Percentiles rank a stretch among this genome's conserved stretches.
Evolutionary conservation across 1,140 invertebrate genomes (phyloP).

Genomic region (Leptinotarsa defecta): DNA sequence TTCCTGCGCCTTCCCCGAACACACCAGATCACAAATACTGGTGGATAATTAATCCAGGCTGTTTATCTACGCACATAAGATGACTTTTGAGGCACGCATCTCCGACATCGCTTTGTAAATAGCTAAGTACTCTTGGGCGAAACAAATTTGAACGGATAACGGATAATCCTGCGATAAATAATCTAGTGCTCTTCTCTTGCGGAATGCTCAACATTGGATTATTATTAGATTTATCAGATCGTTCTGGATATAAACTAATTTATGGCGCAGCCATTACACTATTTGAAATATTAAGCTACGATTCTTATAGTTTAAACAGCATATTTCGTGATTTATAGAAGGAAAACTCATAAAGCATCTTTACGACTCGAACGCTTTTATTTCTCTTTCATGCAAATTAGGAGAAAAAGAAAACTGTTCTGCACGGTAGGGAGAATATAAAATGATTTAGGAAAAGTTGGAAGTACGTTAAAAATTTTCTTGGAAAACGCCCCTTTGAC

Average conservation of each 20-base stretch:
- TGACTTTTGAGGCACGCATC: neutral
- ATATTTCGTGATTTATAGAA: conserved; percentile 14
- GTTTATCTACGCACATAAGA: conserved; percentile 2
- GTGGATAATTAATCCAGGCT: neutral
- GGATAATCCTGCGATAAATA: conserved; percentile 21
- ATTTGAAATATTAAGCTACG: conserved; percentile 8
- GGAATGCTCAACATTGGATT: conserved; percentile 12
- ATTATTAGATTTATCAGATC: conserved; percentile 18
- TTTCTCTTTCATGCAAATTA: conserved; percentile 12
- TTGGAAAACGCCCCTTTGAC: too few species aligned
- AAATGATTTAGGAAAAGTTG: too few species aligned
- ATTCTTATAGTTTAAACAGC: conserved; percentile 15
- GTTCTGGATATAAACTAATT: conserved; percentile 4
- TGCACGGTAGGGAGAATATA: too few species aligned
- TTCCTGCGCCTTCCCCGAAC: neutral
- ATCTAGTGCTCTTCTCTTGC: conserved; percentile 10
- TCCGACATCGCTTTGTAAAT: conserved; percentile 12
- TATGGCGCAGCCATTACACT: conserved; percentile 7
- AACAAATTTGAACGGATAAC: conserved; percentile 21
- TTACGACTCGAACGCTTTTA: neutral
- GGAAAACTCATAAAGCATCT: conserved; percentile 14
- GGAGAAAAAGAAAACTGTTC: neutral
- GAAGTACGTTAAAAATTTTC: too few species aligned
- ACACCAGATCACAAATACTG: conserved; percentile 1
- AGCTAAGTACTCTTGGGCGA: conserved; percentile 20